Conservation (phyloP, 2,797 vertebrate genomes). For the Gambelia wislizenii region DNA sequence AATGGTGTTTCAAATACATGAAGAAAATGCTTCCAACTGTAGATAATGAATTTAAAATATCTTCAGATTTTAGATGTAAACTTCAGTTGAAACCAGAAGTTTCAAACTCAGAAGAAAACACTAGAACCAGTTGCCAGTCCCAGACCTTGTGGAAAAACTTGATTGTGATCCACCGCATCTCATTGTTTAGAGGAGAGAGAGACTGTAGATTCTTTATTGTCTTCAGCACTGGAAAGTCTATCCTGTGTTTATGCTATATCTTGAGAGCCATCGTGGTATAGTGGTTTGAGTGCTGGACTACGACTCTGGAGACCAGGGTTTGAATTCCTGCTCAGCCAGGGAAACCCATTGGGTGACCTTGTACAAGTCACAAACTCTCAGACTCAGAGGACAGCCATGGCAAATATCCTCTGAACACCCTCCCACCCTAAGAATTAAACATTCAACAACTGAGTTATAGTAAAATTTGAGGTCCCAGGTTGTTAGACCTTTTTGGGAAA, state of each 20-base stretch:
- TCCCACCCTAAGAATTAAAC: too few relatives aligned
- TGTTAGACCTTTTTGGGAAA: too few relatives aligned
- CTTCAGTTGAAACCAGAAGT: not conserved
- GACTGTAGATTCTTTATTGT: not conserved
- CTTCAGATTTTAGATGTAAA: not conserved
- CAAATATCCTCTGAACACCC: too few relatives aligned
- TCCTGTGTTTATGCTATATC: not conserved
- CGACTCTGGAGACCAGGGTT: too few relatives aligned
- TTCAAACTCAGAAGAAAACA: not conserved
- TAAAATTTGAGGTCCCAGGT: too few relatives aligned
- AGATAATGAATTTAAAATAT: not conserved
- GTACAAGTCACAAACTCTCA: too few relatives aligned
- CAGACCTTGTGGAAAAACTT: not conserved
- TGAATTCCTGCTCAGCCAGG: too few relatives aligned
- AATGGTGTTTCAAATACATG: not conserved
- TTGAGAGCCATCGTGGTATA: not conserved
- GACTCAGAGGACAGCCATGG: too few relatives aligned
- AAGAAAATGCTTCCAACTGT: not conserved
- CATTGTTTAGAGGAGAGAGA: not conserved
- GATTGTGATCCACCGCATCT: not conserved
- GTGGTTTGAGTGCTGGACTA: too few relatives aligned
- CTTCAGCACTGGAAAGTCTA: not conserved
- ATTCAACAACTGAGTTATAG: too few relatives aligned
- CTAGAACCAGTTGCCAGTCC: not conserved
- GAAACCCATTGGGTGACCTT: not conserved